Base-by-base conservation (phyloP, 2,113 vertebrate genomes). In the Agelaius phoeniceus region DNA sequence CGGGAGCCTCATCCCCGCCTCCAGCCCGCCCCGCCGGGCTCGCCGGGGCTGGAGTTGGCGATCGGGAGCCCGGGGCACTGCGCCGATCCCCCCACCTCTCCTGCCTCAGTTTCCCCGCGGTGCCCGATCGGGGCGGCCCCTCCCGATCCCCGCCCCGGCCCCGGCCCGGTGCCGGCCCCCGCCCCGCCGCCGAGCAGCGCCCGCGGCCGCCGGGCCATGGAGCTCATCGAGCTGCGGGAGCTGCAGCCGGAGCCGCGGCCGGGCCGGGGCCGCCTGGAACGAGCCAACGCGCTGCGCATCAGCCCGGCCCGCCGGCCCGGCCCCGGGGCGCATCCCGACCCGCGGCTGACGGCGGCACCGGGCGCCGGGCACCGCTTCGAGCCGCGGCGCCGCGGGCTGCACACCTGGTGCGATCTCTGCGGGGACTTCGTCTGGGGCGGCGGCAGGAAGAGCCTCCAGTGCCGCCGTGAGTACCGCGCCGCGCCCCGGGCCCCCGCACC, bases 371-470 rank as follows among this genome's bases (percentile, higher is more conserved):
- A 99, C 52, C 97, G 98, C 90, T 99, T 99, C 97, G 98, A 98
- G 82, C 98, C 98, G 8, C 97, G 98, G 91, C 98, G 98, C 82
- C 97, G 99, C 83, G 97, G 98, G 27, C 98, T 98, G 63, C 98
- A 98, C 44, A 98, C 98, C 97, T 99, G 99, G 99, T 99, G 99
- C 93, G 99, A 99, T 96, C 98, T 99, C 87, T 99, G 99, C 94
- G 99, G 99, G 41, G 99, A 99, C 71, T 99, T 99, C 97, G 98
- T 99, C 97, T 99, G 99, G 99, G 99, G 99, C 43, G 97, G 99
- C 57, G 99, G 98, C 97, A 98, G 98, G 91, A 99, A 98, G 97
- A 98, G 98, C 78, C 97, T 99, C 71, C 98, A 98, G 93, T 99
- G 99, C 89, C 59, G 95, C 80, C 96, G 99, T 99, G 97, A 99